Conservation (phyloP, 2,888 invertebrate species). For the Gortyna flavago region DNA sequence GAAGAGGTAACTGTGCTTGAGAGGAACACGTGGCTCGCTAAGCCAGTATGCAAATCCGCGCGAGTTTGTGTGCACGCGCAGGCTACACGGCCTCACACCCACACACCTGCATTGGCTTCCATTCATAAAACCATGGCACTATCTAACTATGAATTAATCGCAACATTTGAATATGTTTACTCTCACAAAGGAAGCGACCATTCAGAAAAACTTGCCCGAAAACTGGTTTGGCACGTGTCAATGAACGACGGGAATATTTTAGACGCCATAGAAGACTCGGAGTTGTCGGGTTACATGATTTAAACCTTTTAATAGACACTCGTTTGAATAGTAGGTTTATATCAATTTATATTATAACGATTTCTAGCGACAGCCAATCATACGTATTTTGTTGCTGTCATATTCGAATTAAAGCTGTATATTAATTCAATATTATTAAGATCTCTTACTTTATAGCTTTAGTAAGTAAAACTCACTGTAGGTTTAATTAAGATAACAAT, state of each 20-base stretch:
- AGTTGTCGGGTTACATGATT: constrained; percentile 84
- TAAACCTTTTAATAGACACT: constrained; percentile 85
- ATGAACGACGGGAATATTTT: constrained; percentile 89
- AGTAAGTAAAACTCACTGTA: not conserved
- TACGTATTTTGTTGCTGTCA: constrained; percentile 46
- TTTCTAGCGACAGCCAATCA: constrained; percentile 70
- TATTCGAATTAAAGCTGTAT: constrained; percentile 51
- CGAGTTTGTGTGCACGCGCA: constrained; percentile 76
- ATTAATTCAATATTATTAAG: constrained; percentile 51
- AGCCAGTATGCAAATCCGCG: constrained; percentile 86
- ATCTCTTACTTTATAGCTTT: constrained; percentile 34
- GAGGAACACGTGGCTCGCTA: constrained; percentile 85
- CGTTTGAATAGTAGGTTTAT: constrained; percentile 80
- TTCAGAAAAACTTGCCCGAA: constrained; percentile 88
- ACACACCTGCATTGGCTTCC: constrained; percentile 80
- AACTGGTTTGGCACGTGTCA: constrained; percentile 90
- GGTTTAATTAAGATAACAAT: constrained; percentile 45
- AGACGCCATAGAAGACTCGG: constrained; percentile 81
- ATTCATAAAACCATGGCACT: constrained; percentile 89
- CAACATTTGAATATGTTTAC: constrained; percentile 90
- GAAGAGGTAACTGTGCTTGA: constrained; percentile 86
- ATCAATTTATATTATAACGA: constrained; percentile 76
- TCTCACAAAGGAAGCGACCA: constrained; percentile 89
- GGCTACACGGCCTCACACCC: constrained; percentile 75
- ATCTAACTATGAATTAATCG: constrained; percentile 90